Evolutionary conservation across 2,113 vertebrate genomes (phyloP).

Genomic region (Phocoena phocoena): DNA sequence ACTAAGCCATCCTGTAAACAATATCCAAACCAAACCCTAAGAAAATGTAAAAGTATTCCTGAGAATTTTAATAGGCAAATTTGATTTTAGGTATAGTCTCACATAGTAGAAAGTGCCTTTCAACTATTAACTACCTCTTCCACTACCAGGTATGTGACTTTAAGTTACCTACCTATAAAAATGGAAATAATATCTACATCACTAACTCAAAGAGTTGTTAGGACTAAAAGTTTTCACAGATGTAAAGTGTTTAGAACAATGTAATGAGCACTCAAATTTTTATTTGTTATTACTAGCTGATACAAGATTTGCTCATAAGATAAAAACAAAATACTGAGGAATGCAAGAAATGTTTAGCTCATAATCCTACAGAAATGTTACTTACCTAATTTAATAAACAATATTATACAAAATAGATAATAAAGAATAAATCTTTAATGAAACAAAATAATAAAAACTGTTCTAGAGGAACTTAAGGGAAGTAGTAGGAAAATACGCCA

Average conservation of each 20-base stretch:
- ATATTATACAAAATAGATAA: neutral
- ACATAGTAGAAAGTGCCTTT: neutral
- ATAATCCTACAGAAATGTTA: neutral
- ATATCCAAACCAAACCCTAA: neutral
- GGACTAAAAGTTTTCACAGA: neutral
- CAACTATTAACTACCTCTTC: neutral
- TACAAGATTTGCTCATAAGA: neutral
- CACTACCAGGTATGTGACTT: neutral
- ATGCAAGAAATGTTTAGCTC: neutral
- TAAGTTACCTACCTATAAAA: neutral
- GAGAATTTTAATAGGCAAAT: neutral
- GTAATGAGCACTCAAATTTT: neutral
- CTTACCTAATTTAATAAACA: neutral
- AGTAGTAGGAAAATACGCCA: neutral
- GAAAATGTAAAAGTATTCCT: neutral
- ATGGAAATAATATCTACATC: neutral
- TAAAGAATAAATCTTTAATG: neutral
- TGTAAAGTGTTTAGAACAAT: neutral
- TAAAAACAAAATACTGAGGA: neutral
- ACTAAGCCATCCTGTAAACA: neutral
- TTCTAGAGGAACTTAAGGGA: neutral
- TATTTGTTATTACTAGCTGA: neutral
- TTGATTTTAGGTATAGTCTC: neutral
- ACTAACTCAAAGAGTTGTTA: neutral
- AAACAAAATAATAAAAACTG: neutral